Percentiles rank a stretch among this genome's conserved stretches.
phyloP scores from a whole-genome alignment of 2,888 invertebrate genomes.

The Cantharis nigra region DNA sequence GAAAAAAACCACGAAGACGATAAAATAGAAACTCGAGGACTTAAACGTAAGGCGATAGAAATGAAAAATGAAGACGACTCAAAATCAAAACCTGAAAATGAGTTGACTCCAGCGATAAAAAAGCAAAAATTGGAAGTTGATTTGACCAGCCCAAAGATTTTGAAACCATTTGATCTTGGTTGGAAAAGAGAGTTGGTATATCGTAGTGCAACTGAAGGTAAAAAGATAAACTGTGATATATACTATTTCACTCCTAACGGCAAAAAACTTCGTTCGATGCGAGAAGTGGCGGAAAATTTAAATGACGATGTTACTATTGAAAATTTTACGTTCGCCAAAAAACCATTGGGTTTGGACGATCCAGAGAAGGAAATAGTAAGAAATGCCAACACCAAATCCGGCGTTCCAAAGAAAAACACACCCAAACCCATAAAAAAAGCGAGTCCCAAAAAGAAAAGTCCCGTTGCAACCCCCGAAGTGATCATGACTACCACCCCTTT shows the following conservation, averaged over 20 bases:
- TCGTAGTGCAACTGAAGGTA: slow-evolving; percentile 62
- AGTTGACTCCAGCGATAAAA: slow-evolving; percentile 26
- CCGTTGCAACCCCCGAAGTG: slow-evolving; percentile 30
- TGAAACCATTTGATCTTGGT: slow-evolving; percentile 66
- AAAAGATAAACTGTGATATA: slow-evolving; percentile 71
- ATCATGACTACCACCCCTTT: neutral
- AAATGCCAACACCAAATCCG: slow-evolving; percentile 58
- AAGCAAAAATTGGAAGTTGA: slow-evolving; percentile 50
- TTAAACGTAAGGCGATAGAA: neutral
- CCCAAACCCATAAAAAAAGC: slow-evolving; percentile 29
- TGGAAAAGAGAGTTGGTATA: slow-evolving; percentile 84
- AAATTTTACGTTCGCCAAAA: slow-evolving; percentile 84
- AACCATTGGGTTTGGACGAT: slow-evolving; percentile 73
- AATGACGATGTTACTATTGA: slow-evolving; percentile 64
- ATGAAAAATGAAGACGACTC: slow-evolving; percentile 5
- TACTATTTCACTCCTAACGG: slow-evolving; percentile 82
- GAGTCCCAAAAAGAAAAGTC: slow-evolving; percentile 30
- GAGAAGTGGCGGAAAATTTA: slow-evolving; percentile 67
- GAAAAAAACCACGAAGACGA: neutral
- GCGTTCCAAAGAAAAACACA: slow-evolving; percentile 37
- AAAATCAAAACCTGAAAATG: slow-evolving; percentile 12
- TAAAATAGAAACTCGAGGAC: neutral
- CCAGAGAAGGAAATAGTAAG: slow-evolving; percentile 79
- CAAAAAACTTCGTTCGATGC: slow-evolving; percentile 76
- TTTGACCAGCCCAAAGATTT: slow-evolving; percentile 56